Evolutionary conservation across 2,888 invertebrate species (phyloP).

Genomic region (Caenorhabditis sp.): DNA sequence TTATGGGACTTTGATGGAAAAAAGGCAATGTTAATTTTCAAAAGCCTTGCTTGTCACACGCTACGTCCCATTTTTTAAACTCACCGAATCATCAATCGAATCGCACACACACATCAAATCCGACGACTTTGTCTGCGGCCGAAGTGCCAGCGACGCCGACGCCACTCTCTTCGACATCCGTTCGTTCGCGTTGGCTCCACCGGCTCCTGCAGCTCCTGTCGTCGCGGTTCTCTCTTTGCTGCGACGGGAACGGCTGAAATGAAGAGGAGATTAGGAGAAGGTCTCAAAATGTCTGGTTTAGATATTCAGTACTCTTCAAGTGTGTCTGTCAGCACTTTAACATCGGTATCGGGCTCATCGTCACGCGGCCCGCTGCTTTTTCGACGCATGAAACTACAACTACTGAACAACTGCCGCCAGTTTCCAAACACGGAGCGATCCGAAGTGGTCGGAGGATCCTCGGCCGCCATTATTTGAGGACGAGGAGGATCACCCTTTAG

Average conservation of each 20-base stretch:
- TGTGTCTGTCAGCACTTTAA: slow-evolving; percentile 19
- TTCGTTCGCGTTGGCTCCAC: slow-evolving; percentile 33
- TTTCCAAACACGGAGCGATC: slow-evolving; percentile 61
- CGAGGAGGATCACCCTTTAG: not conserved
- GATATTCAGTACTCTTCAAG: slow-evolving; percentile 20
- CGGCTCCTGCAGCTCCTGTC: slow-evolving; percentile 24
- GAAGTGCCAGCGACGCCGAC: slow-evolving; percentile 49
- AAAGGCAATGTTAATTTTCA: too few species aligned
- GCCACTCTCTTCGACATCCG: slow-evolving; percentile 59
- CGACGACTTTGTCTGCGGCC: slow-evolving; percentile 41
- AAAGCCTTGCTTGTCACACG: too few species aligned
- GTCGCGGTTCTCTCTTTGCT: slow-evolving; percentile 51
- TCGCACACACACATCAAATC: slow-evolving; percentile 74
- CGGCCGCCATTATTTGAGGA: slow-evolving; percentile 27
- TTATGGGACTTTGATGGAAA: not conserved
- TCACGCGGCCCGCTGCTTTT: slow-evolving; percentile 60
- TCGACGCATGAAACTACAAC: slow-evolving; percentile 68
- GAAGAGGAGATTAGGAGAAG: not conserved
- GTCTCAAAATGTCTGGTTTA: not conserved
- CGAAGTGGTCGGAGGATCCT: slow-evolving; percentile 21
- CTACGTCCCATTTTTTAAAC: not conserved
- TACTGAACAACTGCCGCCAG: slow-evolving; percentile 67
- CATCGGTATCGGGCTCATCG: too few species aligned
- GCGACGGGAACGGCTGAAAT: slow-evolving; percentile 62
- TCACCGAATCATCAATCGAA: slow-evolving; percentile 71